Conservation (phyloP, 1,140 invertebrate genomes). For the Ridgeia piscesae region DNA sequence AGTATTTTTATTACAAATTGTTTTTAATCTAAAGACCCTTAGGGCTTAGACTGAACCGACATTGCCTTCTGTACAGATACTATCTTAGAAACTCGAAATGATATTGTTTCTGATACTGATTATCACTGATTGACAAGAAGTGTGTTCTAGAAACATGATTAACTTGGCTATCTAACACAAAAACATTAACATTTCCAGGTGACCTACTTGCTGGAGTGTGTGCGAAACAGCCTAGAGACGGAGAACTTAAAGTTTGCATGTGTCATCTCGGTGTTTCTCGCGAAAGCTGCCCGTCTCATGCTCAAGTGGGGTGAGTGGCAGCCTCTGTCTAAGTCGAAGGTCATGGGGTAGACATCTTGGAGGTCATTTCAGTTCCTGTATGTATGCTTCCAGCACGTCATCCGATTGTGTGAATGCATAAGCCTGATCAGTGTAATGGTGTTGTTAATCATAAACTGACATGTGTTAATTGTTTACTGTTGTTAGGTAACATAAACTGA, state of each 20-base stretch:
- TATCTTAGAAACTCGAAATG: neutral
- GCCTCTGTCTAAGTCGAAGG: no score
- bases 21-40: neutral
- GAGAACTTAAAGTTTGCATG: constrained; percentile 65
- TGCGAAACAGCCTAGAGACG: constrained; percentile 56
- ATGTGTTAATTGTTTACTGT: no score
- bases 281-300: constrained; percentile 66
- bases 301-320: constrained; percentile 61
- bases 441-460: no score
- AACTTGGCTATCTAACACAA: no score
- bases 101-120: neutral
- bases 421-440: no score
- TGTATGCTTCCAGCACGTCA: no score
- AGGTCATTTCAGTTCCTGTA: no score
- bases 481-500: no score
- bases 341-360: no score
- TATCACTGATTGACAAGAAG: neutral
- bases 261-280: constrained; percentile 71
- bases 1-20: neutral
- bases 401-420: no score
- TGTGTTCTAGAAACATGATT: neutral
- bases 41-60: neutral
- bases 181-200: constrained; percentile 39
- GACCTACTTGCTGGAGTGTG: constrained; percentile 47
- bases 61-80: neutral